A percentile compares a stretch with the other conserved stretches of the same genome.
Conservation (phyloP, 1,140 invertebrate genomes). For the Cyclargus thomasi region DNA sequence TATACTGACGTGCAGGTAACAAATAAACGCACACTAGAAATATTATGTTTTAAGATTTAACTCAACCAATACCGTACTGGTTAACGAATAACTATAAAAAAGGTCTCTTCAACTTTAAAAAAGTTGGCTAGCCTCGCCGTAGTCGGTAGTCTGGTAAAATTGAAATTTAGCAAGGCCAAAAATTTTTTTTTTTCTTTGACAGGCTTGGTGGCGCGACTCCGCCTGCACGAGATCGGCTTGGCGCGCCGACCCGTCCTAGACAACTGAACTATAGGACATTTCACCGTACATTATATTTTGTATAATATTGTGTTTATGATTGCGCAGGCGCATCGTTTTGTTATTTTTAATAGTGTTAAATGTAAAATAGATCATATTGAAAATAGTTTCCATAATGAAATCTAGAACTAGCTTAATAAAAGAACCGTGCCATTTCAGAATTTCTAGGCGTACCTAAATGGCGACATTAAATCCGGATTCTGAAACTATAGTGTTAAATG, state of each 20-base stretch:
- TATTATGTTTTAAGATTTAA: too few relatives aligned
- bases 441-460: background rate
- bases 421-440: background rate
- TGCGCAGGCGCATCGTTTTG: conserved; percentile 5
- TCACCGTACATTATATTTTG: background rate
- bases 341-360: background rate
- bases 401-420: background rate
- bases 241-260: conserved; percentile 24
- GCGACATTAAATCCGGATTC: background rate
- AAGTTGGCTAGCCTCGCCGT: too few relatives aligned
- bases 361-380: background rate
- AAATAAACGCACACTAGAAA: too few relatives aligned
- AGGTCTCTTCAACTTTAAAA: too few relatives aligned
- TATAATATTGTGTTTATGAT: conserved; percentile 1
- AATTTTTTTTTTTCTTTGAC: background rate
- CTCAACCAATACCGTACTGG: too few relatives aligned
- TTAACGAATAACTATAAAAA: too few relatives aligned
- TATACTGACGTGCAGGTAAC: conserved; percentile 84
- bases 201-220: conserved; percentile 78
- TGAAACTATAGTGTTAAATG: background rate
- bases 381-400: background rate
- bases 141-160: background rate
- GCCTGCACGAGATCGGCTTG: conserved; percentile 33
- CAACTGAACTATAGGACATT: background rate
- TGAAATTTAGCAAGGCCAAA: background rate